Evolutionary conservation across 2,797 vertebrate genomes (phyloP).

Genomic region (Lagorchestes hirsutus): DNA sequence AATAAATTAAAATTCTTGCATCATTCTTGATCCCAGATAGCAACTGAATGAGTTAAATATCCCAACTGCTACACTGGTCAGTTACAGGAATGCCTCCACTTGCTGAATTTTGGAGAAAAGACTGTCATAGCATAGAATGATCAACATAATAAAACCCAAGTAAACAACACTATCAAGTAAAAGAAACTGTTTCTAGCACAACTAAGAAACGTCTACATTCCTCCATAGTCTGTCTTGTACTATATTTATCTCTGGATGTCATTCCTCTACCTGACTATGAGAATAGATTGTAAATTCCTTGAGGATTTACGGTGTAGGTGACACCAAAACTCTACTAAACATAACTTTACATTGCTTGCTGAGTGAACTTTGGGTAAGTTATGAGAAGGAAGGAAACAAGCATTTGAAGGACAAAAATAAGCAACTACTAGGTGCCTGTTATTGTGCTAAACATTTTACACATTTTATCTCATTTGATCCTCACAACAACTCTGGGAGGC

Average conservation of each 20-base stretch:
- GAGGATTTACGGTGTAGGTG: background rate
- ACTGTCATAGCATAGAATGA: no score
- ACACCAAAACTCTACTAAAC: background rate
- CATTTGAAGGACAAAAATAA: background rate
- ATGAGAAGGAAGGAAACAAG: background rate
- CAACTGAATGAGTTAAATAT: background rate
- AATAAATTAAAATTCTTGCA: conserved; percentile 26
- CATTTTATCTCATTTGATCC: background rate
- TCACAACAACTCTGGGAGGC: background rate
- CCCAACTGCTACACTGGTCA: background rate
- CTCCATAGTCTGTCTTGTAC: background rate
- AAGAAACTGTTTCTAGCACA: background rate
- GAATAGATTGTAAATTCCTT: background rate
- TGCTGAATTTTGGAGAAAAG: background rate
- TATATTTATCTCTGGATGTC: background rate
- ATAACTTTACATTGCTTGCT: background rate
- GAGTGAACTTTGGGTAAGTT: background rate
- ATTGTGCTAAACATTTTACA: background rate
- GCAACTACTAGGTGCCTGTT: background rate
- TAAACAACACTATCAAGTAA: background rate
- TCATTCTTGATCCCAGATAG: background rate
- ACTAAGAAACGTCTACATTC: background rate
- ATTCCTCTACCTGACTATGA: background rate
- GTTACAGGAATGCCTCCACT: background rate
- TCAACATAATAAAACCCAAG: background rate